Evolutionary conservation across 2,113 vertebrate genomes (phyloP).

Genomic region (Xyrauchen texanus): DNA sequence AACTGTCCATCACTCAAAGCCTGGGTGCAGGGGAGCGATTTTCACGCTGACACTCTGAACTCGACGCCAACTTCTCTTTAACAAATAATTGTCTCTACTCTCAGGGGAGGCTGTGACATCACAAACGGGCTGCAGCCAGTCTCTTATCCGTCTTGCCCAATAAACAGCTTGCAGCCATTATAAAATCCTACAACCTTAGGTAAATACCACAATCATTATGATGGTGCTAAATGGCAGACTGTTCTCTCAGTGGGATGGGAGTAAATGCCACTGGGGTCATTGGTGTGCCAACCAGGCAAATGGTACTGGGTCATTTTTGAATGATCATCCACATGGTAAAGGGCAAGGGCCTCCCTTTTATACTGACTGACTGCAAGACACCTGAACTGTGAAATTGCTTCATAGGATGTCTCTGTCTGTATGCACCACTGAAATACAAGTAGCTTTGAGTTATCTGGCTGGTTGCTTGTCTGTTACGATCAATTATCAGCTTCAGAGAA

Average conservation of each 20-base stretch:
- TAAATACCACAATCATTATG: conserved; percentile 59
- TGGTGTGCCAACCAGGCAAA: conserved; percentile 44
- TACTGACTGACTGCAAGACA: background rate
- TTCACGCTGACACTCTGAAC: conserved; percentile 2
- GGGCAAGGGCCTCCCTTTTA: conserved; percentile 39
- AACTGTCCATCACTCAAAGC: conserved; percentile 52
- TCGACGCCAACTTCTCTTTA: conserved; percentile 39
- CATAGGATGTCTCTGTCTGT: conserved; percentile 5
- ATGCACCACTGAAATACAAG: background rate
- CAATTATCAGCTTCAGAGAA: conserved; percentile 6
- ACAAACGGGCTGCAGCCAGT: conserved; percentile 16
- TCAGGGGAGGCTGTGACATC: conserved; percentile 46
- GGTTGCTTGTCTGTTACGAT: conserved; percentile 13
- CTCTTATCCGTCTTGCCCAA: conserved; percentile 42
- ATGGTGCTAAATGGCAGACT: conserved; percentile 51
- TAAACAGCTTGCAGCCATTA: conserved; percentile 55
- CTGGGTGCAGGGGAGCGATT: background rate
- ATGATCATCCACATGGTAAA: conserved; percentile 45
- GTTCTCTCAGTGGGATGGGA: conserved; percentile 41
- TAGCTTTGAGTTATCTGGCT: background rate
- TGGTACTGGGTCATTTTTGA: conserved; percentile 39
- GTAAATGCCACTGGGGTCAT: conserved; percentile 58
- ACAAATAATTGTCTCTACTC: conserved; percentile 48
- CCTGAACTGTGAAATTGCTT: conserved; percentile 27
- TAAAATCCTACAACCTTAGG: conserved; percentile 38